Evolutionary conservation across 2,797 vertebrate genomes (phyloP).

Genomic region (Triplophysa bombifrons): DNA sequence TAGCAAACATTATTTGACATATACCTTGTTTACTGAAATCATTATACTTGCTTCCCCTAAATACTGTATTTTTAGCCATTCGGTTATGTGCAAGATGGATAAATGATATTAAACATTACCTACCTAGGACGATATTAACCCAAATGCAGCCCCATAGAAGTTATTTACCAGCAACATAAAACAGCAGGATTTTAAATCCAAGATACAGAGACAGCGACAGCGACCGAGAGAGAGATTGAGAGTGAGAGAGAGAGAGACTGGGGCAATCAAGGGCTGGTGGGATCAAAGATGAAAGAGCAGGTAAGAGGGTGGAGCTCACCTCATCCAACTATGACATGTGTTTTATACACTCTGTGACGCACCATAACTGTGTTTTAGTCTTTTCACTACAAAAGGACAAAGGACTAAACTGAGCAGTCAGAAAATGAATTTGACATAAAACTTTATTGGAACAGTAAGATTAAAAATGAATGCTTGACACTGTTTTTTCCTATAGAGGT

Average conservation of each 20-base stretch:
- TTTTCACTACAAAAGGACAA: not conserved
- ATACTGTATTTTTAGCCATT: not conserved
- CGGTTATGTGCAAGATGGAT: not conserved
- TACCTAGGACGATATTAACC: slow-evolving; percentile 47
- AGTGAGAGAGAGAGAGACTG: slow-evolving; percentile 7
- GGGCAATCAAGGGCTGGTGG: not conserved
- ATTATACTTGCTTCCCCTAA: not conserved
- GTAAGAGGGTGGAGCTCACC: slow-evolving; percentile 10
- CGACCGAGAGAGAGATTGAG: slow-evolving; percentile 14
- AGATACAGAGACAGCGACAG: slow-evolving; percentile 40
- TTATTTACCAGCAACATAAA: slow-evolving; percentile 58
- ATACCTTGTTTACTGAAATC: not conserved
- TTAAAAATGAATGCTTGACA: not conserved
- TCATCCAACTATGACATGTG: slow-evolving; percentile 16
- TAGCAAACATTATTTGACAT: not conserved
- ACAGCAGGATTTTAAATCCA: slow-evolving; percentile 72
- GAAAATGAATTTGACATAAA: not conserved
- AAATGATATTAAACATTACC: slow-evolving; percentile 31
- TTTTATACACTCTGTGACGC: slow-evolving; percentile 5
- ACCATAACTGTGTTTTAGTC: not conserved
- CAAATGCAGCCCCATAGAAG: slow-evolving; percentile 26
- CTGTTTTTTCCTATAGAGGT: not conserved
- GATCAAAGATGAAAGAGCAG: slow-evolving; percentile 57
- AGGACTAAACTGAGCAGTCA: not conserved
- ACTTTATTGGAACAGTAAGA: not conserved